Base-by-base conservation (phyloP, 2,797 vertebrate species). In the Gobionotothen gibberifrons region DNA sequence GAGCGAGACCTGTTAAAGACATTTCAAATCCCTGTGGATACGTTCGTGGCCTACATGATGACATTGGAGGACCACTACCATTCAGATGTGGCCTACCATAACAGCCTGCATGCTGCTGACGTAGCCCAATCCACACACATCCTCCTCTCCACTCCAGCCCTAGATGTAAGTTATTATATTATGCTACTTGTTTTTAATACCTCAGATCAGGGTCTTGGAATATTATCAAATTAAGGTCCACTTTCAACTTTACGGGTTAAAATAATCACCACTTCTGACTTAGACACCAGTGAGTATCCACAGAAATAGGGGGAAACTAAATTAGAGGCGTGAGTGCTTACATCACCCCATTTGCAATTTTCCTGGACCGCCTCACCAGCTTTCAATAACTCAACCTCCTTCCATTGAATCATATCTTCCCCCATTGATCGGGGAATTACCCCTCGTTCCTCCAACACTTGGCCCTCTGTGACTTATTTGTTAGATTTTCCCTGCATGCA, bases 61-160 rank as follows among this genome's bases (percentile, higher is more conserved):
- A 99, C 98, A 0, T 84, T 99, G 74, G 98, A 99, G 83, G 98
- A 98, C 81, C 98, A 99, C 90, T 99, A 99, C 92, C 98, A 99
- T 75, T 96, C 95, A 0, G 98, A 99, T 0, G 98, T 99, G 56
- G 97, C 97, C 1, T 99, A 99, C 79, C 98, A 99, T 78, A 99
- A 99, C 93, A 99, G 97, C 89, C 95, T 99, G 6, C 98, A 99
- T 0, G 98, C 98, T 40, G 98, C 98, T 0, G 98, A 99, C 9
- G 98, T 99, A 1, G 97, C 97, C 72, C 98, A 99, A 78, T 99
- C 98, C 72, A 99, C 97, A 0, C 98, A 99, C 3, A 98, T 98
- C 73, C 96, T 99, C 69, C 97, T 99, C 19, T 99, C 97, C 4
- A 99, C 98, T 0, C 98, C 97, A 4, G 98, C 97, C 0, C 85